Conservation (phyloP, 2,888 invertebrate species). For the Caenorhabditis angaria region DNA sequence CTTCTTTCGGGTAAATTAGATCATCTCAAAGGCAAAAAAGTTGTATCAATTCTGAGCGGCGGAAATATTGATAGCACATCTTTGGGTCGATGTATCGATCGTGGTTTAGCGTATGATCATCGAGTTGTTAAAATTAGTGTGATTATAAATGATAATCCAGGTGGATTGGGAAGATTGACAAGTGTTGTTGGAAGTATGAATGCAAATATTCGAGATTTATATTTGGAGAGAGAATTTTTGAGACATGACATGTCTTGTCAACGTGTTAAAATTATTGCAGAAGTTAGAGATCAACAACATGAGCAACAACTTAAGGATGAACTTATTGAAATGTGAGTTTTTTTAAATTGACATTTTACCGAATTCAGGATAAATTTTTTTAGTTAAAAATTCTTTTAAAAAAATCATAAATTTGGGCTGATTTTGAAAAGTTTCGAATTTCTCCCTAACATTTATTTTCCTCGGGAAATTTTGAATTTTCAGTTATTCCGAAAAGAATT, state of each 20-base stretch:
- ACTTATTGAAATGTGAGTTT: conserved; percentile 13
- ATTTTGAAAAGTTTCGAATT: too few species aligned
- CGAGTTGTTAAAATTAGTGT: conserved; percentile 73
- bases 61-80: conserved; percentile 76
- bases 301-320: conserved; percentile 76
- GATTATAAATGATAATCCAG: conserved; percentile 74
- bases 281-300: conserved; percentile 85
- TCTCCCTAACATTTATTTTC: too few species aligned
- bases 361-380: not conserved
- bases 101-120: conserved; percentile 78
- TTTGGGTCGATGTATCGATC: conserved; percentile 73
- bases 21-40: conserved; percentile 52
- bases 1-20: conserved; percentile 81
- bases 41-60: conserved; percentile 74
- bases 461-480: too few species aligned
- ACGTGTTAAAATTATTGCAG: conserved; percentile 81
- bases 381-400: too few species aligned
- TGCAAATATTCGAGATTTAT: conserved; percentile 36
- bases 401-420: too few species aligned
- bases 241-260: conserved; percentile 84
- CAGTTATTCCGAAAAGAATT: conserved; percentile 21
- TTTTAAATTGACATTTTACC: not conserved
- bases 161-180: conserved; percentile 73
- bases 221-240: conserved; percentile 86
- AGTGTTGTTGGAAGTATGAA: conserved; percentile 69